A percentile compares a stretch with the other conserved stretches of the same genome.
Conservation (phyloP, 2,797 vertebrate species). For the Acanthiza pusilla region DNA sequence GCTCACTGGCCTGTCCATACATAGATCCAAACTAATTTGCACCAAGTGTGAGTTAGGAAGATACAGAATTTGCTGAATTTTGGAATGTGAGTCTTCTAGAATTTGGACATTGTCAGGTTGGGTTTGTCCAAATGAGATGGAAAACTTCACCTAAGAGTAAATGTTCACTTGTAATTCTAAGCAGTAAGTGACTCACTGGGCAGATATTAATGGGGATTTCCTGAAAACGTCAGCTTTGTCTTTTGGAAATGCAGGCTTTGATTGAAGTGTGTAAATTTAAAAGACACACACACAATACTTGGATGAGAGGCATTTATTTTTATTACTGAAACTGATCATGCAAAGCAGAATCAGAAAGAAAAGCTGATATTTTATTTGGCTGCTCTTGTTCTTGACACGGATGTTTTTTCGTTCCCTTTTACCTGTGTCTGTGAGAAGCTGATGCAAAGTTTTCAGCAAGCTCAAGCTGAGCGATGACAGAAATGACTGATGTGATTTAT, state of each 20-base stretch:
- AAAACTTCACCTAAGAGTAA: neutral
- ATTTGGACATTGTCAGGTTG: neutral
- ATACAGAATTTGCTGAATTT: neutral
- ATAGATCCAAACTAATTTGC: neutral
- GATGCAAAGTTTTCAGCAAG: neutral
- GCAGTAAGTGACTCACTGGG: constrained; percentile 2
- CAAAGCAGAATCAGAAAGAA: neutral
- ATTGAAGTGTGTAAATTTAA: neutral
- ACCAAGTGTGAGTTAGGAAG: neutral
- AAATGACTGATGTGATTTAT: neutral
- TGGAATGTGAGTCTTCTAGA: neutral
- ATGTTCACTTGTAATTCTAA: neutral
- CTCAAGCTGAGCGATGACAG: neutral
- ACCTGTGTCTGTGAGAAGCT: neutral
- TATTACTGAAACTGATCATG: neutral
- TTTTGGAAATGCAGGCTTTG: neutral
- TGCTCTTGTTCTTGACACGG: neutral
- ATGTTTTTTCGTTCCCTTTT: neutral
- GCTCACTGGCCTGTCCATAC: neutral
- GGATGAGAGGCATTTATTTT: neutral
- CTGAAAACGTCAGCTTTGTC: neutral
- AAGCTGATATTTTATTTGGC: neutral
- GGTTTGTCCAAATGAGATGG: neutral
- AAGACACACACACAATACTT: neutral
- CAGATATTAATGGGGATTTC: constrained; percentile 6